These are phyloP conservation scores for Moxostoma hubbsi DNA, from an alignment of 2,797 vertebrate genomes.

Conservation along the genomic window DNA sequence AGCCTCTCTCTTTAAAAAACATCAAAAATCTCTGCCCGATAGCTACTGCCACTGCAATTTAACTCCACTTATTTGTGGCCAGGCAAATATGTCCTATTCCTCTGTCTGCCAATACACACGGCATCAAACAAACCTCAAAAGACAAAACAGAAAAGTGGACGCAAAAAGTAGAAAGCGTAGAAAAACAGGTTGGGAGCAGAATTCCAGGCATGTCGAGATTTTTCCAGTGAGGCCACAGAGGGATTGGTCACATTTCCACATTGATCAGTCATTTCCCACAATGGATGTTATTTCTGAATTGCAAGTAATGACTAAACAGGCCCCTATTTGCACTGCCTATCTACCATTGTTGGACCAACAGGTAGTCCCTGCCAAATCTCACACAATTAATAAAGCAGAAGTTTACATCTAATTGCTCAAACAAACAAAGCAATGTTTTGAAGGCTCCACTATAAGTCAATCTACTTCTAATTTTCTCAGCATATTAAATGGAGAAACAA, in stretches of 20 bases:
- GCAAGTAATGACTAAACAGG: not conserved
- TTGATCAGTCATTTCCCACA: not conserved
- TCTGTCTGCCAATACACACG: conserved; percentile 58
- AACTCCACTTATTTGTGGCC: conserved; percentile 69
- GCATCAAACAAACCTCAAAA: conserved; percentile 48
- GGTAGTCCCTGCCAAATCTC: no score
- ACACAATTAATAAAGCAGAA: no score
- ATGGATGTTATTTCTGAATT: not conserved
- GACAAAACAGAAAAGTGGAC: not conserved
- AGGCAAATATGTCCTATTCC: conserved; percentile 70
- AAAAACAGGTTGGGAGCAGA: conserved; percentile 63
- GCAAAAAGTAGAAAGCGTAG: conserved; percentile 36
- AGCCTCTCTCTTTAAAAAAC: conserved; percentile 58
- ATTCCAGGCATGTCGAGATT: conserved; percentile 70
- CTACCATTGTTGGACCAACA: no score
- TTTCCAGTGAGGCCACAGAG: conserved; percentile 65
- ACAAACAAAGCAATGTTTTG: no score
- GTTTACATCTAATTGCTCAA: no score
- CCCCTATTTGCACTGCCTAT: no score
- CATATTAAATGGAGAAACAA: no score
- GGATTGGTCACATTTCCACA: conserved; percentile 31
- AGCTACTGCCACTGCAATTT: conserved; percentile 60
- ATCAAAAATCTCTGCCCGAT: conserved; percentile 19
- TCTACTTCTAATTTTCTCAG: no score
- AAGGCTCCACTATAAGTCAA: no score